Base-by-base conservation (phyloP, 1,140 invertebrate species). In the Drosophila funebris region DNA sequence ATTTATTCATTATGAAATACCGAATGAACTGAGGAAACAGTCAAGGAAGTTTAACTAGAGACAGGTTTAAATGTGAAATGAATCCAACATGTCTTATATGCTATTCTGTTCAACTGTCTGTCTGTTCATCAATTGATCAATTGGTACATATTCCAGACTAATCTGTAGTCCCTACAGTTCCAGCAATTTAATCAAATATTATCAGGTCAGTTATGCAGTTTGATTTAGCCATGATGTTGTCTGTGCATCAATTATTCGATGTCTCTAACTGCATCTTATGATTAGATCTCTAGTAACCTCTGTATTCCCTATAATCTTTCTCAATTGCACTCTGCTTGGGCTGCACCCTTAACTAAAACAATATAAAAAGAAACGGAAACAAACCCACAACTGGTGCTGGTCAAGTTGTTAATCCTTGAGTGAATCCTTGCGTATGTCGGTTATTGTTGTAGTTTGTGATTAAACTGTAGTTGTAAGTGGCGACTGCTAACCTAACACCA, bases 391-490 rank as follows among this genome's bases (percentile, higher is more conserved):
- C 27, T 48, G 44, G 44, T 48, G 44, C 22, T 48, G 44, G 44
- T 39, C 16, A 13, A 18, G 54, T 61, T 48, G 18, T 13, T 46
- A 52, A 18, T 50, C 27, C 8, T 43, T 61, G 48, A 50, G 41
- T 62, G 43, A 53, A 67, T 73, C 46, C 41, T 53, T 61, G 67
- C 44, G 39, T 60, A 29, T 75, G 50, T 68, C 60, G 33, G 56
- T 68, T 68, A 57, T 22, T 33, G 18, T 70, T 76, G 46, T 83
- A 73, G 57, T 44, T 80, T 80, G 61, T 89, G 60, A 84, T 61
- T 76, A 83, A 84, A 63, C 24, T 31, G 6, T 83, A 83, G 57
- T 33, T 5, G 11, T 62, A 76, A 83, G 61, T 14, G 44, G 27
- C 64, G 33, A 18, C 52, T 39, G 39, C 33, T 72, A 74, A 69